These are phyloP conservation scores for Falco naumanni DNA, from an alignment of 2,797 vertebrate species.

Conservation along the genomic window DNA sequence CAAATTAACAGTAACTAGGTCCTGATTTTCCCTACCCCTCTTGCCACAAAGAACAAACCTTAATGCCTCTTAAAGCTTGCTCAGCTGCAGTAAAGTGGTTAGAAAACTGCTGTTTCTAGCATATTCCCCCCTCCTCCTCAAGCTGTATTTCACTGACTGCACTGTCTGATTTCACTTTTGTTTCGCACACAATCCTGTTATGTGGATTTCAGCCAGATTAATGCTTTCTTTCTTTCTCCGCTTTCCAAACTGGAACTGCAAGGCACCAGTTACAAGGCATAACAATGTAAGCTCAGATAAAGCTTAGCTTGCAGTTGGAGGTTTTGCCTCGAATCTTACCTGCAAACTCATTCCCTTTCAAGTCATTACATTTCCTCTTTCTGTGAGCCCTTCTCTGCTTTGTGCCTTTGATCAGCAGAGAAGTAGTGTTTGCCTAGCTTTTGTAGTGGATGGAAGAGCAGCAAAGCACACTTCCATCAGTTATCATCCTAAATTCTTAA, in stretches of 20 bases:
- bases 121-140: slow-evolving; percentile 15
- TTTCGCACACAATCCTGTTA: slow-evolving; percentile 51
- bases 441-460: not conserved
- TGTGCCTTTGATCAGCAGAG: slow-evolving; percentile 33
- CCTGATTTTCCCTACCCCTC: slow-evolving; percentile 49
- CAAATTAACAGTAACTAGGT: slow-evolving; percentile 42
- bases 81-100: slow-evolving; percentile 58
- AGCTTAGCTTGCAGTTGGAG: not conserved
- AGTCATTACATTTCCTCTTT: slow-evolving; percentile 21
- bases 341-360: slow-evolving; percentile 44
- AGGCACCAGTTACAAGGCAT: not conserved
- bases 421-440: slow-evolving; percentile 18
- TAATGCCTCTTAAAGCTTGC: slow-evolving; percentile 51
- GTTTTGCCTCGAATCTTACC: slow-evolving; percentile 42
- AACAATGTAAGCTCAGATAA: slow-evolving; percentile 42
- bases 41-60: slow-evolving; percentile 37
- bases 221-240: slow-evolving; percentile 9
- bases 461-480: not conserved
- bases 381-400: slow-evolving; percentile 13
- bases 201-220: slow-evolving; percentile 50
- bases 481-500: not conserved
- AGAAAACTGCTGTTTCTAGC: slow-evolving; percentile 44
- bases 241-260: slow-evolving; percentile 40
- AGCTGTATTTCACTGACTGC: not conserved
- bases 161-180: slow-evolving; percentile 45